These are phyloP conservation scores for Sardina pilchardus DNA, from an alignment of 2,113 vertebrate species.

Conservation along the genomic window DNA sequence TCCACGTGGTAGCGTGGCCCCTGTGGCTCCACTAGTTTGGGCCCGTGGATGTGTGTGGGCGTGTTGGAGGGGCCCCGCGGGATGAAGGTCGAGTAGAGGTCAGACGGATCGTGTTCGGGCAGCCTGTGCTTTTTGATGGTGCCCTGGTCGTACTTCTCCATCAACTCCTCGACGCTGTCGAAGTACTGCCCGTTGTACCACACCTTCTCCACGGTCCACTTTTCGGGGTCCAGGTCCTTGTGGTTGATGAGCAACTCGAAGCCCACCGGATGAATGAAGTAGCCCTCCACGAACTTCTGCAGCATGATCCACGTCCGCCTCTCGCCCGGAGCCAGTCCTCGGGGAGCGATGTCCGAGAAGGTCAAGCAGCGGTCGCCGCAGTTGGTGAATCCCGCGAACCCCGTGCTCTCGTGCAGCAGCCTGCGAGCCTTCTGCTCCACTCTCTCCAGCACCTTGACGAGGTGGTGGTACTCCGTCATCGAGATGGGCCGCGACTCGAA, in stretches of 20 bases:
- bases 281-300: constrained; percentile 82
- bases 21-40: constrained; percentile 79
- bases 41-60: constrained; percentile 58
- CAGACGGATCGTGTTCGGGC: constrained; percentile 46
- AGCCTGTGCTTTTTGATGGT: constrained; percentile 61
- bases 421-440: constrained; percentile 60
- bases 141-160: constrained; percentile 67
- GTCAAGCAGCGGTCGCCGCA: constrained; percentile 78
- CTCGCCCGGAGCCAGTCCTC: constrained; percentile 78
- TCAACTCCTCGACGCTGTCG: constrained; percentile 73
- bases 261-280: constrained; percentile 85
- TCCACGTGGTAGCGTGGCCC: constrained; percentile 76
- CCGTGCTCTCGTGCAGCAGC: constrained; percentile 74
- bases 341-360: constrained; percentile 80
- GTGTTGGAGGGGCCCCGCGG: constrained; percentile 74
- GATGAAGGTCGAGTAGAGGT: constrained; percentile 79
- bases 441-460: constrained; percentile 56
- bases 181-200: constrained; percentile 88
- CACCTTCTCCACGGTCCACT: constrained; percentile 77
- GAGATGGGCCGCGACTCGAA: constrained; percentile 79
- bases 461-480: constrained; percentile 63
- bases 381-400: constrained; percentile 72
- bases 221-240: constrained; percentile 62
- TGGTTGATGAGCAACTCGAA: constrained; percentile 88
- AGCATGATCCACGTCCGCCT: constrained; percentile 84